A percentile compares a stretch with the other conserved stretches of the same genome.
Evolutionary conservation across 1,140 invertebrate genomes (phyloP).

Genomic region (Ericerus pela): DNA sequence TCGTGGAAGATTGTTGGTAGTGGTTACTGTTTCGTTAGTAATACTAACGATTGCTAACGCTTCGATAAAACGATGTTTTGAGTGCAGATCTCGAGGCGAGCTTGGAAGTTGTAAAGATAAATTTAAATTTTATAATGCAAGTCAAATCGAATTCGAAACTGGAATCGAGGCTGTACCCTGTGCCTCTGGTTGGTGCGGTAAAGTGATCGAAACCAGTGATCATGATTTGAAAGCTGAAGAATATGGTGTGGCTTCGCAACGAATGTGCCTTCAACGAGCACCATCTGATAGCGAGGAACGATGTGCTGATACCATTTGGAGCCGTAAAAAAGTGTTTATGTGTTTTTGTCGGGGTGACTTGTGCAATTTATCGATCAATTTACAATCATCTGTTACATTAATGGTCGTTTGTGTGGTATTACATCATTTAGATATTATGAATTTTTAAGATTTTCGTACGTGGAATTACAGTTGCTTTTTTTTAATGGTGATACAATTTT

Average conservation of each 20-base stretch:
- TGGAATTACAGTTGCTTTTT: too few relatives aligned
- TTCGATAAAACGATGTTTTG: slow-evolving; percentile 47
- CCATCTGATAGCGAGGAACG: slow-evolving; percentile 75
- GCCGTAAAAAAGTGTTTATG: slow-evolving; percentile 69
- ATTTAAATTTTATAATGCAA: slow-evolving; percentile 58
- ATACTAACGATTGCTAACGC: not conserved
- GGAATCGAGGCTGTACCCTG: slow-evolving; percentile 66
- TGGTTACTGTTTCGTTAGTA: not conserved
- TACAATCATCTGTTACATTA: slow-evolving; percentile 28
- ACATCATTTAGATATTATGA: too few relatives aligned
- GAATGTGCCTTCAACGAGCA: slow-evolving; percentile 68
- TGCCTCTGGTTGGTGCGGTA: slow-evolving; percentile 83
- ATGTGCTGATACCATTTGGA: slow-evolving; percentile 67
- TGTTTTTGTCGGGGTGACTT: slow-evolving; percentile 85
- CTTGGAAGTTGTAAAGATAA: slow-evolving; percentile 77
- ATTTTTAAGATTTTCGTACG: too few relatives aligned
- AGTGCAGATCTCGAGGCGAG: slow-evolving; percentile 72
- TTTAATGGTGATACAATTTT: too few relatives aligned
- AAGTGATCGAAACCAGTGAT: slow-evolving; percentile 61
- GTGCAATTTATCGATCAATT: slow-evolving; percentile 43
- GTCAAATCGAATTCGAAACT: slow-evolving; percentile 42
- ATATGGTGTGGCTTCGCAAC: slow-evolving; percentile 70
- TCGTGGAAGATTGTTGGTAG: not conserved
- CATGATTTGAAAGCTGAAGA: slow-evolving; percentile 55
- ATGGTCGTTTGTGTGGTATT: slow-evolving; percentile 24